phyloP scores from a whole-genome alignment of 2,113 vertebrate genomes.

The Prinia subflava region DNA sequence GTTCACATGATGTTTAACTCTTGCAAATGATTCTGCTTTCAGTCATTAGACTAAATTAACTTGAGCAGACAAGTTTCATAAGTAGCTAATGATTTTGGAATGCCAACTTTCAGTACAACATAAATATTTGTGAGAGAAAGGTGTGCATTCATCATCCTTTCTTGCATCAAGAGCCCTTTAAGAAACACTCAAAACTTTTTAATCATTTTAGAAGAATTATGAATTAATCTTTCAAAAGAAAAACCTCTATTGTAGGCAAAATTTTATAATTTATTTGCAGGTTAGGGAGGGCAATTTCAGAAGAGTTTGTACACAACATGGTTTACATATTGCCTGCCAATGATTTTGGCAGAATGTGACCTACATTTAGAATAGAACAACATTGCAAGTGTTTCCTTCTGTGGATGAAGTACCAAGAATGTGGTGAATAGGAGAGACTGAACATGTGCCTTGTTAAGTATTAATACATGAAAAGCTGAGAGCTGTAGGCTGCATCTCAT shows the following conservation, averaged over 20 bases:
- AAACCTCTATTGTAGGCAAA: neutral
- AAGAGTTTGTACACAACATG: neutral
- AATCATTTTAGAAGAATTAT: neutral
- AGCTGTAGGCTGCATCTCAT: neutral
- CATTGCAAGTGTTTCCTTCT: neutral
- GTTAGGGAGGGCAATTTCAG: slow-evolving; percentile 17
- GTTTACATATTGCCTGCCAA: slow-evolving; percentile 15
- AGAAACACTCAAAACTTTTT: neutral
- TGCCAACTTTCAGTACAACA: neutral
- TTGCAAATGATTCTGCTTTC: neutral
- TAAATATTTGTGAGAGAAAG: neutral
- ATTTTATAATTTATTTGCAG: slow-evolving; percentile 1
- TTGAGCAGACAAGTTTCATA: neutral
- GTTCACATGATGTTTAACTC: neutral
- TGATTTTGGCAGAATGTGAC: slow-evolving; percentile 2
- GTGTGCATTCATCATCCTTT: neutral
- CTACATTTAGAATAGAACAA: neutral
- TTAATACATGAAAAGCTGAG: neutral
- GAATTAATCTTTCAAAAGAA: neutral
- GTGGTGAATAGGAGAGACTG: neutral
- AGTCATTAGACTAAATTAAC: neutral
- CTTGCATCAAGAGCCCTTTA: neutral
- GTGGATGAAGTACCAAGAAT: neutral
- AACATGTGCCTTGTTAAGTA: neutral
- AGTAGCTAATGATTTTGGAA: neutral